Evolutionary conservation across 1,140 invertebrate species (phyloP).

Genomic region (Mycetomoellerius zeteki): DNA sequence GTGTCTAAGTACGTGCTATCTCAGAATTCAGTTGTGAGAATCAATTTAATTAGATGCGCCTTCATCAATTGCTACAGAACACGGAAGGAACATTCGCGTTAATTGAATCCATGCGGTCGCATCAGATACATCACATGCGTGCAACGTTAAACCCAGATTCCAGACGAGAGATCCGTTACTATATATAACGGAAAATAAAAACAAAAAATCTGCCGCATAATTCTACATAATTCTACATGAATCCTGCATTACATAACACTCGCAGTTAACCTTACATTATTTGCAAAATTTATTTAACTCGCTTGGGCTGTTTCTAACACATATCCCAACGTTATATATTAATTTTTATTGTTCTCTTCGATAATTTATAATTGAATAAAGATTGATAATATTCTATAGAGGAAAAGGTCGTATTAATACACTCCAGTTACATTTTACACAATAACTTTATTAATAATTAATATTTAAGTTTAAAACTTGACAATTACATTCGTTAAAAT

Average conservation of each 20-base stretch:
- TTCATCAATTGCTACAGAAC: constrained; percentile 52
- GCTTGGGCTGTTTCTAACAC: too few species aligned
- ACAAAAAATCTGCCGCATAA: not conserved
- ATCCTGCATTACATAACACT: not conserved
- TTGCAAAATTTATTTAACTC: too few species aligned
- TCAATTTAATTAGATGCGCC: constrained; percentile 72
- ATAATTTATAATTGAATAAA: too few species aligned
- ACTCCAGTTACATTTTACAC: too few species aligned
- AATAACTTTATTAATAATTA: too few species aligned
- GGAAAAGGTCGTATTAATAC: too few species aligned
- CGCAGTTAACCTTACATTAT: not conserved
- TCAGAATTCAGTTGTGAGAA: constrained; percentile 52
- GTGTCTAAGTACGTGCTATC: constrained; percentile 40
- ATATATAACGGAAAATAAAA: not conserved
- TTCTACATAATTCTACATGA: not conserved
- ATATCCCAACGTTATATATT: too few species aligned
- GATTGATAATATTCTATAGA: too few species aligned
- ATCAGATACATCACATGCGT: not conserved
- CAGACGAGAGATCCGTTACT: not conserved
- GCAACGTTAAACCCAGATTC: not conserved
- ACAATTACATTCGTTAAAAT: too few species aligned
- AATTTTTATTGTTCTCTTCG: too few species aligned
- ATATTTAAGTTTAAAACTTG: too few species aligned
- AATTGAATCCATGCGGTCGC: constrained; percentile 62
- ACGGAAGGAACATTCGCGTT: constrained; percentile 1